These are phyloP conservation scores for Bombyx huttoni DNA, from an alignment of 2,888 invertebrate species.

Conservation along the genomic window DNA sequence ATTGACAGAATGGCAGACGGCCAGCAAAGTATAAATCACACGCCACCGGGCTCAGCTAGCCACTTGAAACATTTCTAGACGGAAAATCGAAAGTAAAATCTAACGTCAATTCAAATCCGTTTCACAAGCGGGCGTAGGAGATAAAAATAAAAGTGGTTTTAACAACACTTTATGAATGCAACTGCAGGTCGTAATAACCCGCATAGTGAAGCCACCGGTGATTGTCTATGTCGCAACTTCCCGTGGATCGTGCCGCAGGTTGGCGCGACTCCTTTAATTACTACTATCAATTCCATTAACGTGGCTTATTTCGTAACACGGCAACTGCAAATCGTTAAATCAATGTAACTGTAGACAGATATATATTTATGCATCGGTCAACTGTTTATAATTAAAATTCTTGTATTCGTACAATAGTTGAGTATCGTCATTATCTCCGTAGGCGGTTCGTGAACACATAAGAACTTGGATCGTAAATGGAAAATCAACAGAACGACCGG, in stretches of 20 bases:
- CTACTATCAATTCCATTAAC: constrained; percentile 42
- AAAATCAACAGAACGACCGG: constrained; percentile 40
- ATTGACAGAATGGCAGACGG: constrained; percentile 1
- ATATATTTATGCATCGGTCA: neutral
- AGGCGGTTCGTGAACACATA: constrained; percentile 18
- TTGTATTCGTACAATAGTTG: constrained; percentile 5
- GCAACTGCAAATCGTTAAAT: constrained; percentile 20
- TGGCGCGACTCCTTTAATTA: constrained; percentile 41
- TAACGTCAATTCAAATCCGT: constrained; percentile 5
- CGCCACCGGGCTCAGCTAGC: neutral
- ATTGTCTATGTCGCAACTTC: constrained; percentile 40
- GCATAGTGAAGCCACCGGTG: constrained; percentile 48
- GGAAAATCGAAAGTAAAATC: constrained; percentile 3
- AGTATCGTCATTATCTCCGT: constrained; percentile 25
- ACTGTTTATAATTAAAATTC: constrained; percentile 13
- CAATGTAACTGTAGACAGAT: constrained; percentile 6
- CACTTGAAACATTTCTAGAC: neutral
- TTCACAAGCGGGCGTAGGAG: constrained; percentile 5
- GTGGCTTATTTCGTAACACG: constrained; percentile 28
- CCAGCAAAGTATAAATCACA: neutral
- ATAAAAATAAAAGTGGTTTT: constrained; percentile 11
- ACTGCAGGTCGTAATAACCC: constrained; percentile 56
- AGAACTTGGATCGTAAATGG: constrained; percentile 34
- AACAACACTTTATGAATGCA: constrained; percentile 34
- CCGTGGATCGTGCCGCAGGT: constrained; percentile 21